Percentiles rank a stretch among this genome's conserved stretches.
Evolutionary conservation across 2,797 vertebrate species (phyloP).

Genomic region (Hyperoplus lanceolatus): DNA sequence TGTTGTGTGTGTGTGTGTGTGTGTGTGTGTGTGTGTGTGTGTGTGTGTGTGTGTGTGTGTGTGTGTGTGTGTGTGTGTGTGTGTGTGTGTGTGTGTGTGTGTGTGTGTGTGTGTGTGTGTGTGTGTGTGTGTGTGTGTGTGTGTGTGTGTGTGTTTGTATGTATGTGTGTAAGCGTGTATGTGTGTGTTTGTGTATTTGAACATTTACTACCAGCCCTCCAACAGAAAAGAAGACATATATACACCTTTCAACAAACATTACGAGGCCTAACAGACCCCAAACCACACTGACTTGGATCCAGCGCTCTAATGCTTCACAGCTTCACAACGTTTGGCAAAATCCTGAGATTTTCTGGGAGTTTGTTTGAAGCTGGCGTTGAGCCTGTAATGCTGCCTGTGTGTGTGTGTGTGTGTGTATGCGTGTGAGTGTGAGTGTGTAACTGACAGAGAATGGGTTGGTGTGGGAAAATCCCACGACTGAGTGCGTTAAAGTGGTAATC

Average conservation of each 20-base stretch:
- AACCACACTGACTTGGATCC: conserved; percentile 7
- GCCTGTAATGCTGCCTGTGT: conserved; percentile 30
- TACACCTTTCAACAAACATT: conserved; percentile 47
- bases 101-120: too few relatives aligned
- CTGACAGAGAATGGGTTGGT: conserved; percentile 61
- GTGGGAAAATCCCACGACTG: conserved; percentile 71
- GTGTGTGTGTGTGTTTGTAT: too few relatives aligned
- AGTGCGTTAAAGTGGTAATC: conserved; percentile 73
- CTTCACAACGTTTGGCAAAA: conserved; percentile 25
- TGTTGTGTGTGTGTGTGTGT: background rate
- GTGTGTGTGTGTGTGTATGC: conserved; percentile 47
- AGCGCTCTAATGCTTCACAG: background rate
- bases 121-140: too few relatives aligned
- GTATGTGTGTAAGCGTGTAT: too few relatives aligned
- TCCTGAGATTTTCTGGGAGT: conserved; percentile 34
- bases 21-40: background rate
- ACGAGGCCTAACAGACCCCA: conserved; percentile 29
- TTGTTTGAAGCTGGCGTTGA: conserved; percentile 29
- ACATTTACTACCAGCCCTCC: background rate
- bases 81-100: too few relatives aligned
- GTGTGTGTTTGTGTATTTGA: background rate
- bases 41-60: background rate
- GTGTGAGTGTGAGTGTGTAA: conserved; percentile 44
- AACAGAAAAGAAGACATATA: conserved; percentile 21
- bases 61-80: too few relatives aligned